phyloP scores from a whole-genome alignment of 2,888 invertebrate genomes.

The Hartigia nigra region DNA sequence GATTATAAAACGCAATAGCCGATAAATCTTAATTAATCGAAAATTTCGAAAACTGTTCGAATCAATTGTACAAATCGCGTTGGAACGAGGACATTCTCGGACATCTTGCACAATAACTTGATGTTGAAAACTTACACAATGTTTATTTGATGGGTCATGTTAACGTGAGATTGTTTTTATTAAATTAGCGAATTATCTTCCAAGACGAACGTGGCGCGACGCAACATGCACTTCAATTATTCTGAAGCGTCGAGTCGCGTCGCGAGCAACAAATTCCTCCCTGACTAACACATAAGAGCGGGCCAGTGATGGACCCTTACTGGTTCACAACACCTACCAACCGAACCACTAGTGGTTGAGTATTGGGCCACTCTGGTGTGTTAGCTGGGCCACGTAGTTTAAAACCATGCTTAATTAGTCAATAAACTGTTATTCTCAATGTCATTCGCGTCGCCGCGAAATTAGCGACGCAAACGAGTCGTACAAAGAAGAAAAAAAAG shows the following conservation, averaged over 20 bases:
- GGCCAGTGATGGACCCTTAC: not conserved
- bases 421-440: conserved; percentile 18
- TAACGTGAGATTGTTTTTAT: conserved; percentile 42
- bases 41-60: not conserved
- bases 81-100: not conserved
- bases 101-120: conserved; percentile 4
- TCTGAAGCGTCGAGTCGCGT: not conserved
- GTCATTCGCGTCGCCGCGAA: conserved; percentile 18
- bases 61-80: not conserved
- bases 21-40: not conserved
- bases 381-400: not conserved
- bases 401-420: not conserved
- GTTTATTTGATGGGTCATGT: conserved; percentile 37
- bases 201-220: not conserved
- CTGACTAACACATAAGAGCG: not conserved
- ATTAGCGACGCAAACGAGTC: conserved; percentile 20
- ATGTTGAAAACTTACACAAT: conserved; percentile 41
- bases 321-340: not conserved
- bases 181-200: not conserved
- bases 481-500: conserved; percentile 2
- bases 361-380: not conserved
- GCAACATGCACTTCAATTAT: not conserved
- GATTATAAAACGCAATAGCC: not conserved
- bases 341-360: not conserved
- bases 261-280: not conserved